Base-by-base conservation (phyloP, 2,888 invertebrate species). In the Esperia sulphurella region DNA sequence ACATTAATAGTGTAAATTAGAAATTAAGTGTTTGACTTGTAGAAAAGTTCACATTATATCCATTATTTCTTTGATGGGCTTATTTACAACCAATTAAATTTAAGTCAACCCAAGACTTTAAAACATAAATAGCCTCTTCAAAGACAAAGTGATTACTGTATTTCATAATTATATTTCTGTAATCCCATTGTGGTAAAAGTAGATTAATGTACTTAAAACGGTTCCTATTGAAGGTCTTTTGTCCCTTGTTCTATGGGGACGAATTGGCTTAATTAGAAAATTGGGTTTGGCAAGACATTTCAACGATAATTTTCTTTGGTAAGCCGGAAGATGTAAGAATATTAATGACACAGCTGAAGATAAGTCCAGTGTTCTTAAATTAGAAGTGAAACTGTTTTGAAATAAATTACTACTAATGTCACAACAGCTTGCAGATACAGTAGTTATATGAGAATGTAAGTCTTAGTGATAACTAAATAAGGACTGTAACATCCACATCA, bases 151-250 rank as follows among this genome's bases (percentile, higher is more conserved):
- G 45, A 45, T 45, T 45, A 45, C 14, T n/a, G 37, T 42, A 46
- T 33, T 46, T 33, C 21, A 41, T 41, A 46, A 46, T 41, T 41
- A 28, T 49, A 52, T 52, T 52, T 42, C 43, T 47, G 30, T 31
- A 49, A 49, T 47, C 43, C 35, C 42, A 45, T 49, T 49, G 40
- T 47, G 44, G 46, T 21, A 35, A 47, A 48, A 35, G 33, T 28
- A 33, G 51, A 48, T 48, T 48, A 48, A 49, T 49, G 47, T 37
- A 50, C 46, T 49, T 46, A 30, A 39, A 41, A 43, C 43, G 44
- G 30, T 29, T 37, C 43, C 46, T 45, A 40, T 45, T 45, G 46
- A 43, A 40, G 48, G 48, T 38, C 48, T 46, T 52, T 52, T 40
- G 45, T 48, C 40, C 48, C 35, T 39, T 9, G 14, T 38, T 52